A percentile compares a stretch with the other conserved stretches of the same genome.
phyloP scores from a whole-genome alignment of 2,888 invertebrate genomes.

The Myopa testacea region DNA sequence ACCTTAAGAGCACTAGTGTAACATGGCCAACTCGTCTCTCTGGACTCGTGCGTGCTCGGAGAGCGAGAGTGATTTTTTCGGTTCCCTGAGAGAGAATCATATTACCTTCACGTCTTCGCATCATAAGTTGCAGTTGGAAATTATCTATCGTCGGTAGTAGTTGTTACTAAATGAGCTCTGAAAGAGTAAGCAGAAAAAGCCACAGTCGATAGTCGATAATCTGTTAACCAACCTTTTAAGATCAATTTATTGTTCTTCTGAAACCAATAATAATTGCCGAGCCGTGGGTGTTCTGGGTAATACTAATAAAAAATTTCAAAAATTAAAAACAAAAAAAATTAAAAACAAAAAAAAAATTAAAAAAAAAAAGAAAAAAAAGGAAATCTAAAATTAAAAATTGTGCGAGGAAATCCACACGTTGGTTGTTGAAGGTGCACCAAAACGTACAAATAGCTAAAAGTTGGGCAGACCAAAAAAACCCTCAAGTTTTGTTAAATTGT shows the following conservation, averaged over 20 bases:
- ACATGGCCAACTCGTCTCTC: too few relatives aligned
- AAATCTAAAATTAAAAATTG: neutral
- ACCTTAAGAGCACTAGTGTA: too few relatives aligned
- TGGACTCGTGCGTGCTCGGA: too few relatives aligned
- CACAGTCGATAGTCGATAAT: neutral
- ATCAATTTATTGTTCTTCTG: neutral
- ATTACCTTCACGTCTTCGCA: too few relatives aligned
- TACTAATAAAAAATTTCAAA: neutral
- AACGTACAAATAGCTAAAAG: conserved; percentile 43
- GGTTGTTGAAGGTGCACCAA: conserved; percentile 39
- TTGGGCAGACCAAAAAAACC: conserved; percentile 45
- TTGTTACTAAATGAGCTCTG: neutral
- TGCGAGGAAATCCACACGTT: neutral
- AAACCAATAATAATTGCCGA: neutral
- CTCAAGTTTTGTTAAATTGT: conserved; percentile 48
- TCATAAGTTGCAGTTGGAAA: too few relatives aligned
- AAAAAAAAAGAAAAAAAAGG: neutral
- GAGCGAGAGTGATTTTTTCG: too few relatives aligned
- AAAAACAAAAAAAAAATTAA: neutral
- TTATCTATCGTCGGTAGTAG: too few relatives aligned
- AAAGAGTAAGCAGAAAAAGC: neutral
- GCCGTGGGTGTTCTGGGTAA: neutral
- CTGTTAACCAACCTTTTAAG: neutral
- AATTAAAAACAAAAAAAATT: neutral
- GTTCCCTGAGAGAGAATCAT: too few relatives aligned